Conservation (phyloP, 1,140 invertebrate genomes). For the Propsilocerus akamusi region DNA sequence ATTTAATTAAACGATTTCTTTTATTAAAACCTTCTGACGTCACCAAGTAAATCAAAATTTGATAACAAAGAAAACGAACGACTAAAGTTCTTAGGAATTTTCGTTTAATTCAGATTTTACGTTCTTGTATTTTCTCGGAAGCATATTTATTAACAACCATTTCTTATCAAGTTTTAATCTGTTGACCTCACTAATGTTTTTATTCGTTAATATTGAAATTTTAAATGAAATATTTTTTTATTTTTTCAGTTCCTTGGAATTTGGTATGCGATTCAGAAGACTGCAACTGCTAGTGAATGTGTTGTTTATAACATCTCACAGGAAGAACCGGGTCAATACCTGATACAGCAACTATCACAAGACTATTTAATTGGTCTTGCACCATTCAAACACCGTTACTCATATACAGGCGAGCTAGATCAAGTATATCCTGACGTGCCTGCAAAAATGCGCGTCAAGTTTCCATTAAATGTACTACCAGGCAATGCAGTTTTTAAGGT, state of each 20-base stretch:
- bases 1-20: no score
- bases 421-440: conserved; percentile 42
- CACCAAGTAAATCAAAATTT: no score
- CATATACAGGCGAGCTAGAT: conserved; percentile 48
- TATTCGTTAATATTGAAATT: background rate
- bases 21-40: no score
- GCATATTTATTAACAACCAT: background rate
- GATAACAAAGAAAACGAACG: background rate
- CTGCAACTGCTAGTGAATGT: conserved; percentile 58
- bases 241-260: conserved; percentile 46
- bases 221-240: background rate
- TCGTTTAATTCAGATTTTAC: background rate
- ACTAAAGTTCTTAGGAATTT: background rate
- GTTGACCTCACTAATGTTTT: background rate
- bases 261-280: conserved; percentile 72
- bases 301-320: conserved; percentile 60
- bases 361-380: conserved; percentile 46
- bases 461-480: conserved; percentile 65
- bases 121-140: background rate
- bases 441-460: conserved; percentile 50
- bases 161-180: background rate
- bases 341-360: conserved; percentile 52
- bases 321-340: conserved; percentile 44
- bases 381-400: conserved; percentile 50
- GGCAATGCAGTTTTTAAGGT: conserved; percentile 55